phyloP scores from a whole-genome alignment of 2,888 invertebrate species.

The Antheraea yamamai region DNA sequence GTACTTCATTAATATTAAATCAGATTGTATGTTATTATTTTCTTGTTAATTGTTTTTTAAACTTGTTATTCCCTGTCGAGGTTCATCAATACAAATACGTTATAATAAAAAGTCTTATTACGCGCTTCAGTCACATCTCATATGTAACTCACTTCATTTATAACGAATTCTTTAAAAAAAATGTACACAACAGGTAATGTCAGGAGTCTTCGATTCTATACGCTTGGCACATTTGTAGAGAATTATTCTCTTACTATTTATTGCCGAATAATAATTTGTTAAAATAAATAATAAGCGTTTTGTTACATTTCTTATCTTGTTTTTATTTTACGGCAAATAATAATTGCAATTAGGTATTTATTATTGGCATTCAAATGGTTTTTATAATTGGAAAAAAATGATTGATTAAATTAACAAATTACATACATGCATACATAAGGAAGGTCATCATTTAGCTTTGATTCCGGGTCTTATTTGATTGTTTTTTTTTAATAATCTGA shows the following conservation, averaged over 20 bases:
- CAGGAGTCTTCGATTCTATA: too few relatives aligned
- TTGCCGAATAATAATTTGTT: background rate
- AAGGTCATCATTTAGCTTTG: slow-evolving; percentile 8
- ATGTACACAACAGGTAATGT: too few relatives aligned
- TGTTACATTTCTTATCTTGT: background rate
- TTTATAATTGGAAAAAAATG: background rate
- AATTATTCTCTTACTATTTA: too few relatives aligned
- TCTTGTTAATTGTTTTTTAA: background rate
- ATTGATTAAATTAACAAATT: slow-evolving; percentile 1
- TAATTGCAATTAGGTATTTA: background rate
- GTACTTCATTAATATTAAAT: slow-evolving; percentile 1
- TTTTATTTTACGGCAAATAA: background rate
- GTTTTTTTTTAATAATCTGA: background rate
- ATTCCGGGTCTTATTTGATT: background rate
- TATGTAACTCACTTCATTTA: too few relatives aligned
- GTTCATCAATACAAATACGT: background rate
- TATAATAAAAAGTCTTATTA: background rate
- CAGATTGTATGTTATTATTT: background rate
- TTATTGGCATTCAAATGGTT: background rate
- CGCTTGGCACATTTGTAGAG: too few relatives aligned
- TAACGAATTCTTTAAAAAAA: too few relatives aligned
- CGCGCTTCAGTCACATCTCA: too few relatives aligned
- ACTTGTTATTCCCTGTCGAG: background rate
- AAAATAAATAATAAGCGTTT: background rate
- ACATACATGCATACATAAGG: background rate